Conservation (phyloP, 1,140 invertebrate species). For the Papilio machaon region DNA sequence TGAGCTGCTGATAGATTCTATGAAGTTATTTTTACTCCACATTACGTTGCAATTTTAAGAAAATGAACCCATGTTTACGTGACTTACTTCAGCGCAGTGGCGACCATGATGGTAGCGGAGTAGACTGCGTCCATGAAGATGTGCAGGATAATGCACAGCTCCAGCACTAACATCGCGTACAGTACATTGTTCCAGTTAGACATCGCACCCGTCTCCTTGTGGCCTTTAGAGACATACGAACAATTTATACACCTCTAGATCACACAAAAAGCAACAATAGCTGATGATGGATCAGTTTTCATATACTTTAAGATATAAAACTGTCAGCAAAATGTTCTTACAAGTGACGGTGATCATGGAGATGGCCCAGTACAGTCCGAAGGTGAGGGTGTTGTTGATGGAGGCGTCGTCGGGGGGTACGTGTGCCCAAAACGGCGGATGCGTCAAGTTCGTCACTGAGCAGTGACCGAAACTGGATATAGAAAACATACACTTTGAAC, state of each 20-base stretch:
- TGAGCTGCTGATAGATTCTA: too few species aligned
- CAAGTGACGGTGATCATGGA: conserved; percentile 66
- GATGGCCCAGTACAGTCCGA: conserved; percentile 68
- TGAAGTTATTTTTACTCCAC: too few species aligned
- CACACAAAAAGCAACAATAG: too few species aligned
- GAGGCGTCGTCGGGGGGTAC: conserved; percentile 51
- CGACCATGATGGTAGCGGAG: conserved; percentile 73
- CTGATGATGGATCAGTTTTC: too few species aligned
- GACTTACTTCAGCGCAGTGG: conserved; percentile 58
- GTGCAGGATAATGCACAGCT: conserved; percentile 64
- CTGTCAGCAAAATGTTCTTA: conserved; percentile 42
- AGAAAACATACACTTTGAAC: not conserved
- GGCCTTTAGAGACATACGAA: conserved; percentile 46
- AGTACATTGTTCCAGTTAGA: conserved; percentile 52
- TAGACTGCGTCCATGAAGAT: conserved; percentile 69
- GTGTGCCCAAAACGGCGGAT: conserved; percentile 58
- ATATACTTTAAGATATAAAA: not conserved
- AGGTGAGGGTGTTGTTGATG: conserved; percentile 50
- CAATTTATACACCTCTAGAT: not conserved
- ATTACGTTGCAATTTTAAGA: not conserved
- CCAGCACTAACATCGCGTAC: conserved; percentile 61
- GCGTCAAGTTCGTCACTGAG: conserved; percentile 62
- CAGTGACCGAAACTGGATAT: conserved; percentile 60
- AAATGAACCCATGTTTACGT: not conserved
- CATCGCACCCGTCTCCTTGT: conserved; percentile 53